These are phyloP conservation scores for Himalopsyche kuldschensis DNA, from an alignment of 2,888 invertebrate species.

Conservation along the genomic window DNA sequence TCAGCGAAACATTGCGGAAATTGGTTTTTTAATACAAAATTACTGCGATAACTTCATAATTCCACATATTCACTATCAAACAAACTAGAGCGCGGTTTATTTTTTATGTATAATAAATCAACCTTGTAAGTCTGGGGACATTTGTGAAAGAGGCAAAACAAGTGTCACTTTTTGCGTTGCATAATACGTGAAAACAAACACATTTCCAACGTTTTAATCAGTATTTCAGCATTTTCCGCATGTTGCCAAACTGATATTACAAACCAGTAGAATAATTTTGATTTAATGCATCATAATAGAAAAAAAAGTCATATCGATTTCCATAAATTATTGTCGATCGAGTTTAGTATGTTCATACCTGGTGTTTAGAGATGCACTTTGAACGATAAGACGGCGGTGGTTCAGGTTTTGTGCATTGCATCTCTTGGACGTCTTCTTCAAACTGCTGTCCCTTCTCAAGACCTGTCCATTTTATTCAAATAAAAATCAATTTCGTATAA, in stretches of 20 bases:
- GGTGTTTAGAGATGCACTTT: slow-evolving; percentile 23
- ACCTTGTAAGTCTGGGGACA: too few species aligned
- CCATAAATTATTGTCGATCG: neutral
- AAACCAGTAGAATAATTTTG: neutral
- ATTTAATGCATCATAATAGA: neutral
- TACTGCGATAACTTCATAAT: too few species aligned
- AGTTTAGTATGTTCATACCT: slow-evolving; percentile 12
- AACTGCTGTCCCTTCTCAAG: slow-evolving; percentile 34
- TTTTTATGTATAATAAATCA: too few species aligned
- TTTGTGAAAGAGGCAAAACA: too few species aligned
- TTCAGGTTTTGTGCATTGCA: slow-evolving; percentile 44
- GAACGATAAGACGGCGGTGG: slow-evolving; percentile 59
- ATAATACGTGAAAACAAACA: too few species aligned
- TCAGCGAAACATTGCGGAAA: too few species aligned
- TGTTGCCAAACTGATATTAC: neutral
- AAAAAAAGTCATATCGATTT: neutral
- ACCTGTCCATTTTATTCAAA: slow-evolving; percentile 14
- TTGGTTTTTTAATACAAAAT: too few species aligned
- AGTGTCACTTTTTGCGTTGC: too few species aligned
- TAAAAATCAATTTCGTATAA: neutral
- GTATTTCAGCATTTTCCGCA: too few species aligned
- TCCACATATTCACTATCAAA: too few species aligned
- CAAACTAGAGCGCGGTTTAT: too few species aligned
- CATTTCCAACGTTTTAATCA: too few species aligned
- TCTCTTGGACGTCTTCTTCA: slow-evolving; percentile 33